Base-by-base conservation (phyloP, 1,140 invertebrate species). In the Drosophila aff. region DNA sequence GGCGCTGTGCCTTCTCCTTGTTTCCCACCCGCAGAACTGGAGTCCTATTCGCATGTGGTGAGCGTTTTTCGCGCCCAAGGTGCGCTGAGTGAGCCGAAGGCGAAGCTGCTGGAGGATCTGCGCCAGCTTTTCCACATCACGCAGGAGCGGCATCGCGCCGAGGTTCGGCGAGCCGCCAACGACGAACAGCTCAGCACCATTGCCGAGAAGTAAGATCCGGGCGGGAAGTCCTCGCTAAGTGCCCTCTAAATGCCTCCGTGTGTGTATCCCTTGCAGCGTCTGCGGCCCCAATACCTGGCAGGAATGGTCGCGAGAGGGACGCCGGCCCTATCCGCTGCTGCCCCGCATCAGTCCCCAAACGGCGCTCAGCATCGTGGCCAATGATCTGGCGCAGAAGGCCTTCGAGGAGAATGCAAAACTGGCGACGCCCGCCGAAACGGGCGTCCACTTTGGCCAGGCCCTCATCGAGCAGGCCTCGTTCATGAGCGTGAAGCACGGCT, bases 41-140 rank as follows among this genome's bases (percentile, higher is more conserved):
- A 98, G 94, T 97, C 97, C 74, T 99, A 98, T 94, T 96, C 96
- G 81, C 95, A 96, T 92, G 95, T 98, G 92, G 96, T 98, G 55
- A 97, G 96, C 87, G 97, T 97, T 74, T 96, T 98, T 93, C 95
- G 98, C 93, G 98, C 97, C 87, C 98, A 98, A 94, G 98, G 98
- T 64, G 95, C 96, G 90, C 95, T 98, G 43, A 97, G 95, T 83
- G 95, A 95, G 86, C 96, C 96, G 76, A 98, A 98, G 94, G 96
- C 96, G 92, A 97, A 96, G 92, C 93, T 98, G 71, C 94, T 99
- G 47, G 95, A 96, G 92, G 97, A 98, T 92, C 93, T 98, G 66
- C 95, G 96, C 82, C 95, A 95, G 89, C 94, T 95, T 91, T 95
- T 99, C 79, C 97, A 97, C 93, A 98, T 99, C 92, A 96, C 97